Evolutionary conservation across 2,797 vertebrate genomes (phyloP).

Genomic region (Corythornis leucogaster): DNA sequence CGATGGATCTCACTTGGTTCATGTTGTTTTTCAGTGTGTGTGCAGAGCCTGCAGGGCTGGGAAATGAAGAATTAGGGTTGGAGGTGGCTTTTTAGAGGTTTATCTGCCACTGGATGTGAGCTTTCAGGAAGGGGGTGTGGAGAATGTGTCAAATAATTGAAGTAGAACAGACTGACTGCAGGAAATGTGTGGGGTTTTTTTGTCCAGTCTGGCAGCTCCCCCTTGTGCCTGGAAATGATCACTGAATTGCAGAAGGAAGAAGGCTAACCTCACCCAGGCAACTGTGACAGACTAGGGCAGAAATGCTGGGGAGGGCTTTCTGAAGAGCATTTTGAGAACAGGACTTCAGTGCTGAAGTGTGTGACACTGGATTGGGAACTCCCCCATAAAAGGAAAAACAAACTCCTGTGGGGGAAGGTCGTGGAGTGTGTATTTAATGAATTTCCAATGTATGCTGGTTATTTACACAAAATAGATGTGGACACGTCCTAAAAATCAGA

Average conservation of each 20-base stretch:
- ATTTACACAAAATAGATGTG: background rate
- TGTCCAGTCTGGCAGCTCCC: constrained; percentile 16
- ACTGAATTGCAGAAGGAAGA: background rate
- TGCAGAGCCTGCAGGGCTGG: background rate
- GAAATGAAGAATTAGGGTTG: background rate
- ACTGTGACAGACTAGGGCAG: background rate
- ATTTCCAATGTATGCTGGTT: background rate
- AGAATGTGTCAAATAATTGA: background rate
- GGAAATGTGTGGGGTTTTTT: background rate
- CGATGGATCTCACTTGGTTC: background rate
- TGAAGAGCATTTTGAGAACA: background rate
- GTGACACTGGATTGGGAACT: background rate
- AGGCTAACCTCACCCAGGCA: background rate
- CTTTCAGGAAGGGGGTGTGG: background rate
- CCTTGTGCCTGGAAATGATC: constrained; percentile 34
- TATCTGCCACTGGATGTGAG: background rate
- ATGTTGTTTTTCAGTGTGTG: background rate
- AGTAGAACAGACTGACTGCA: background rate
- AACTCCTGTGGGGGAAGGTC: background rate
- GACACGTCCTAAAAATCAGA: background rate
- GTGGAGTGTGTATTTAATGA: background rate
- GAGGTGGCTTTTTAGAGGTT: background rate
- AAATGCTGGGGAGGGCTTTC: background rate
- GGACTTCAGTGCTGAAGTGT: background rate
- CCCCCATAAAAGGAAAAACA: background rate